Evolutionary conservation across 2,797 vertebrate genomes (phyloP), one percentile per base, ranked within the genome.

Genomic region (Amblyopsis hoosieri): DNA sequence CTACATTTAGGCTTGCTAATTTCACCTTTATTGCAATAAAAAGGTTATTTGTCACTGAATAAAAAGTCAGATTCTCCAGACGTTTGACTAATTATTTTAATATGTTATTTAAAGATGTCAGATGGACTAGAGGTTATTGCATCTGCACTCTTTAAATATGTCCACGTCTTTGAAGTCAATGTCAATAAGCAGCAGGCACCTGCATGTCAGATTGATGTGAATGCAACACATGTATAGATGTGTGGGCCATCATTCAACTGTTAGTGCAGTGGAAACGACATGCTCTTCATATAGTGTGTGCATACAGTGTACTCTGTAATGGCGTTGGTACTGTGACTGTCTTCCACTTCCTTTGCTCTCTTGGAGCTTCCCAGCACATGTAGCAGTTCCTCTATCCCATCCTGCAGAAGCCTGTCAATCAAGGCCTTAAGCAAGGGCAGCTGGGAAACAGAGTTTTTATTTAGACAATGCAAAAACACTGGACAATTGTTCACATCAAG

Each of bases 381-480:
- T 37, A 93, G 85, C 52, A 95, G 76, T 57, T 90, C 87, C 2
- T 94, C 93, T 62, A 95, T 80, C 3, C 95, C 94, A 0, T 93
- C 90, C 81, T 86, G 87, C 62, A 95, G 91, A 57, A 97, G 85
- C 2, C 78, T 87, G 0, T 95, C 80, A 13, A 93, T 94, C 84
- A 97, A 88, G 12, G 91, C 88, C 85, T 93, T 95, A 89, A 97
- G 88, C 82, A 96, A 72, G 13, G 88, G 87, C 55, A 97, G 87
- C 96, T 97, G 82, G 56, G 66, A 45, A 81, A 76, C 8, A 64
- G 64, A 45, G 23, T 33, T 61, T 74, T 69, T 15, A 46, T 57
- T 72, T 59, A 80, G 45, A 58, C 54, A 62, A 14, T 8, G 4
- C 33, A 10, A 61, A 2, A 1, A 13, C 6, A 10, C 17, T 12